Percentiles rank a stretch among this genome's conserved stretches.
Conservation (phyloP, 1,140 invertebrate genomes). For the Penaeus japonicus region DNA sequence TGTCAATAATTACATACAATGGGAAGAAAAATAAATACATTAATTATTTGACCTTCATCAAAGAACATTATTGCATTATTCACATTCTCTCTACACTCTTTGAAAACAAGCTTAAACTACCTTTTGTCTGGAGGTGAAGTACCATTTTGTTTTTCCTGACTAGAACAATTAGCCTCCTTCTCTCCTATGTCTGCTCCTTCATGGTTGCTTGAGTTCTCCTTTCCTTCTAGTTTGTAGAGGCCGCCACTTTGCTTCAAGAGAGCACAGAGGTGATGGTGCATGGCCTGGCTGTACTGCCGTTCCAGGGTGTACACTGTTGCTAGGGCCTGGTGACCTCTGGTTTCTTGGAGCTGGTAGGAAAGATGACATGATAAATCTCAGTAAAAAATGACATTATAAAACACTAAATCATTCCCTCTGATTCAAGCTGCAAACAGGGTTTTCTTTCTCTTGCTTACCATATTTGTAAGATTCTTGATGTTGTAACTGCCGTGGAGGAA, state of each 20-base stretch:
- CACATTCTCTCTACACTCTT: too few species aligned
- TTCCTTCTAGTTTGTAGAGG: not conserved
- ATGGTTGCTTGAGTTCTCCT: not conserved
- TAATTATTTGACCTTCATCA: too few species aligned
- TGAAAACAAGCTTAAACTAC: not conserved
- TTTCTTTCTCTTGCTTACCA: not conserved
- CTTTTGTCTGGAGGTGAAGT: not conserved
- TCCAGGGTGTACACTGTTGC: constrained; percentile 46
- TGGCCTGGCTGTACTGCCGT: constrained; percentile 48
- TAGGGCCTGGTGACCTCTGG: constrained; percentile 49
- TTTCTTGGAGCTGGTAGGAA: constrained; percentile 28
- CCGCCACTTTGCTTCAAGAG: constrained; percentile 34
- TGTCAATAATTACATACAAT: not conserved
- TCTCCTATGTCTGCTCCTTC: not conserved
- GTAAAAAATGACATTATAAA: not conserved
- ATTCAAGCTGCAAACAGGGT: too few species aligned
- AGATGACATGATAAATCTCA: not conserved
- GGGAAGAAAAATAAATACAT: too few species aligned
- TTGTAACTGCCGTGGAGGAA: constrained; percentile 41
- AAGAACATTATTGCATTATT: too few species aligned
- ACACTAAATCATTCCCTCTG: not conserved
- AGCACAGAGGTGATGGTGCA: constrained; percentile 53
- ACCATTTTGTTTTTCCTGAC: not conserved
- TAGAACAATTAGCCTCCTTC: constrained; percentile 7
- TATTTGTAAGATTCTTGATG: constrained; percentile 33